phyloP scores from a whole-genome alignment of 2,797 vertebrate species.

The Acipenser ruthenus region DNA sequence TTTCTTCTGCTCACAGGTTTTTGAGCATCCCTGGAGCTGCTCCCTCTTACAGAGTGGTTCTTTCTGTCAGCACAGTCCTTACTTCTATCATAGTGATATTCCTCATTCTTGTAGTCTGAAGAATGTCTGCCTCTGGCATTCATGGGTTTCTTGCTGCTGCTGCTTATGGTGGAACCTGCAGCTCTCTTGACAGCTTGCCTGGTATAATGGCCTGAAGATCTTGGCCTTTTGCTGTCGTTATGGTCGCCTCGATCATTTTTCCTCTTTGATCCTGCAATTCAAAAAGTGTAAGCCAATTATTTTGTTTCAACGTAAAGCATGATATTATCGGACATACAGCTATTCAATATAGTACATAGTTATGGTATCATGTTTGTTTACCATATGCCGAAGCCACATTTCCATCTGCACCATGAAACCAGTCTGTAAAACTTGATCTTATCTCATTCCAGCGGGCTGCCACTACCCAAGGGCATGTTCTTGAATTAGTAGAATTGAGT shows the following conservation, averaged over 20 bases:
- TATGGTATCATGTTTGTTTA: too few relatives aligned
- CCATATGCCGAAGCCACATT: too few relatives aligned
- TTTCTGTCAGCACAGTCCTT: constrained; percentile 69
- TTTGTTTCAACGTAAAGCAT: too few relatives aligned
- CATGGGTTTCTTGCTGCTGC: constrained; percentile 69
- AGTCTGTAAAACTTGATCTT: too few relatives aligned
- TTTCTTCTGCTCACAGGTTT: constrained; percentile 65
- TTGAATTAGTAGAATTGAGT: too few relatives aligned
- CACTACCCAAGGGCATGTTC: too few relatives aligned
- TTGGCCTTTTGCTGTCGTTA: constrained; percentile 75
- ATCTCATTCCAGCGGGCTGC: too few relatives aligned
- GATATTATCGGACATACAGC: too few relatives aligned
- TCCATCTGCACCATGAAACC: too few relatives aligned
- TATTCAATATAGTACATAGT: too few relatives aligned
- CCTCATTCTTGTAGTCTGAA: constrained; percentile 70
- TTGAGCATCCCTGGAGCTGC: constrained; percentile 56
- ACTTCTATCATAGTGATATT: constrained; percentile 70
- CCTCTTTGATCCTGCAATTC: constrained; percentile 77
- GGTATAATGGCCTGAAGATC: constrained; percentile 67
- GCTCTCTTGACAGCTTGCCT: constrained; percentile 74
- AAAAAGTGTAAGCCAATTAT: too few relatives aligned
- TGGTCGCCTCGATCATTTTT: constrained; percentile 79
- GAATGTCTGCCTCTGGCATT: constrained; percentile 62
- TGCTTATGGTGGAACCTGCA: constrained; percentile 53
- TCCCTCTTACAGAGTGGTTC: constrained; percentile 54